Percentiles rank a stretch among this genome's conserved stretches.
Conservation (phyloP, 2,888 invertebrate species). For the Belgica antarctica region DNA sequence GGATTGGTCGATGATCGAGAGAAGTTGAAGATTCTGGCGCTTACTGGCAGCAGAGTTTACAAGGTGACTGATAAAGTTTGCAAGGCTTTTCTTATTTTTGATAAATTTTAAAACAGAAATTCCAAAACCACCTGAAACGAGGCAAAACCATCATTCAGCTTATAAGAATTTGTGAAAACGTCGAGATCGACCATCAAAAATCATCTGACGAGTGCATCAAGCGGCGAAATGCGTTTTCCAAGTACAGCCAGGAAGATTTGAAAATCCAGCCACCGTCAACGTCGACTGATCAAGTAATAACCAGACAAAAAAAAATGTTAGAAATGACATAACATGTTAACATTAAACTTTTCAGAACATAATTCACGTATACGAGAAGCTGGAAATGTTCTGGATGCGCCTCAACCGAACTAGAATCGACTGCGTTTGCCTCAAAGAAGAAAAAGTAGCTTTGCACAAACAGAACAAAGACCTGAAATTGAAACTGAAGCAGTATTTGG, state of each 20-base stretch:
- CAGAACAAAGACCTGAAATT: conserved; percentile 66
- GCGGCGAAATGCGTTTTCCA: conserved; percentile 48
- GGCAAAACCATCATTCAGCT: conserved; percentile 63
- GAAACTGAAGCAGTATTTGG: conserved; percentile 63
- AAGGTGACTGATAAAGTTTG: conserved; percentile 61
- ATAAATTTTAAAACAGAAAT: conserved; percentile 51
- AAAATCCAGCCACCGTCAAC: conserved; percentile 48
- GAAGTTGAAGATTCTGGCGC: conserved; percentile 62
- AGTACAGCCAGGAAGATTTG: conserved; percentile 52
- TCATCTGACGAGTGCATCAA: too few relatives aligned
- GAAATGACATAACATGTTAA: conserved; percentile 12
- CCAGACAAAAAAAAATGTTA: not conserved
- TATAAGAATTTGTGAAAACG: conserved; percentile 64
- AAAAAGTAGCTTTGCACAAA: conserved; percentile 53
- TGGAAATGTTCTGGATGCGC: conserved; percentile 70
- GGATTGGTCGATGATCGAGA: conserved; percentile 57
- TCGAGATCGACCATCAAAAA: conserved; percentile 64
- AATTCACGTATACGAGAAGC: conserved; percentile 59
- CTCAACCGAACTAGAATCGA: conserved; percentile 61
- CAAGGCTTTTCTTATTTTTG: conserved; percentile 52
- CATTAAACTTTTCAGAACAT: conserved; percentile 54
- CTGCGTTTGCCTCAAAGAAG: conserved; percentile 56
- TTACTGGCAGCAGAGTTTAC: conserved; percentile 61
- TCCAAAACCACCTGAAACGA: conserved; percentile 60
- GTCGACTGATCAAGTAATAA: conserved; percentile 41